Evolutionary conservation across 2,888 invertebrate genomes (phyloP).

Genomic region (Temnothorax rugatulus): DNA sequence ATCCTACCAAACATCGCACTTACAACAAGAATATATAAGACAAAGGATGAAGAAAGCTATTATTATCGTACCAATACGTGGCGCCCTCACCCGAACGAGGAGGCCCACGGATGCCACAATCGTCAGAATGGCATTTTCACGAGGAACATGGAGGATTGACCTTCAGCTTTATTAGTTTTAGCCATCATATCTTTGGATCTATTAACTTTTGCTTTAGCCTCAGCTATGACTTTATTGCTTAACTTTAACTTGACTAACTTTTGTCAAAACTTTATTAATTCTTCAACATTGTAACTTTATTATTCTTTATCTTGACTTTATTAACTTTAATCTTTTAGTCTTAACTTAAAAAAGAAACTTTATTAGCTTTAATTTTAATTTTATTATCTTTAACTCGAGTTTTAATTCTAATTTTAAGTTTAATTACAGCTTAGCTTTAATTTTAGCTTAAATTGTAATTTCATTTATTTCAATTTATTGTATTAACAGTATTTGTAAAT

Average conservation of each 20-base stretch:
- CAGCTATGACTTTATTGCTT: background rate
- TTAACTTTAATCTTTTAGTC: background rate
- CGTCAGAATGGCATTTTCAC: background rate
- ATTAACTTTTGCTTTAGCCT: background rate
- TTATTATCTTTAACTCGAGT: background rate
- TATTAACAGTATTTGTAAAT: background rate
- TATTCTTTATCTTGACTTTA: slow-evolving; percentile 21
- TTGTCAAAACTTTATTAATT: background rate
- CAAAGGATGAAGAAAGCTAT: slow-evolving; percentile 70
- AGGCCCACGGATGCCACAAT: slow-evolving; percentile 61
- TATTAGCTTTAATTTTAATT: background rate
- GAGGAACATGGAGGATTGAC: background rate
- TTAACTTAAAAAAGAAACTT: background rate
- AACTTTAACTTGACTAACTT: slow-evolving; percentile 8
- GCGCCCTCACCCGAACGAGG: slow-evolving; percentile 81
- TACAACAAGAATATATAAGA: background rate
- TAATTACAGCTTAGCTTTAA: background rate
- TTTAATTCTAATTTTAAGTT: background rate
- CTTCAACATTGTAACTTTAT: background rate
- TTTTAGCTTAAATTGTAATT: background rate
- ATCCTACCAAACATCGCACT: background rate
- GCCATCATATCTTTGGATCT: background rate
- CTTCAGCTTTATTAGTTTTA: background rate
- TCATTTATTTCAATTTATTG: background rate
- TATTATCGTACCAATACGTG: slow-evolving; percentile 77